Evolutionary conservation across 2,113 vertebrate genomes (phyloP).

Genomic region (Antechinus flavipes): DNA sequence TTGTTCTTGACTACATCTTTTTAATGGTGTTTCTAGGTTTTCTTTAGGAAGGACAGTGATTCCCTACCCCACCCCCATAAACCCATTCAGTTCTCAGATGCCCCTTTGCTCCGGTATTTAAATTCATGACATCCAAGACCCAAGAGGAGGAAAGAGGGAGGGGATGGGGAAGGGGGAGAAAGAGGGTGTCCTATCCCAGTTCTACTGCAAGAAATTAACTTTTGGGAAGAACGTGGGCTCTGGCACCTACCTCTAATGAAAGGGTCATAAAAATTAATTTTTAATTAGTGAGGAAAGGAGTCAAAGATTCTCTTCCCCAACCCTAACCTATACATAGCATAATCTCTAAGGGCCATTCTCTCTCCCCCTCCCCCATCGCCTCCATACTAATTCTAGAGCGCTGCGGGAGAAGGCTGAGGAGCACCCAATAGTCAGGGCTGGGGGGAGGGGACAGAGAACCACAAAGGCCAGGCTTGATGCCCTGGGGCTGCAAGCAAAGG

Average conservation of each 20-base stretch:
- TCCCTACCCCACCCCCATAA: neutral
- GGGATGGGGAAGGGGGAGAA: conserved; percentile 71
- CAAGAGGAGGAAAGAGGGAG: conserved; percentile 69
- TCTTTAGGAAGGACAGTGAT: conserved; percentile 11
- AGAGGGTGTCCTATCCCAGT: conserved; percentile 56
- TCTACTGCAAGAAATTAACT: conserved; percentile 78
- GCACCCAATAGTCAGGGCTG: neutral
- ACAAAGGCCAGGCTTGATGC: conserved; percentile 5
- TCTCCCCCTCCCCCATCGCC: conserved; percentile 15
- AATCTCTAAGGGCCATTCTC: conserved; percentile 6
- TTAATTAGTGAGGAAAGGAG: neutral
- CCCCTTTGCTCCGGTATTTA: conserved; percentile 26
- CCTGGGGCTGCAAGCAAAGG: neutral
- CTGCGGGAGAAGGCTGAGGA: neutral
- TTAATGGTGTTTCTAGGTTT: neutral
- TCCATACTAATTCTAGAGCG: neutral
- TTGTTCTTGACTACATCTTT: neutral
- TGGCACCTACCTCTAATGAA: conserved; percentile 47
- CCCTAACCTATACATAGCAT: neutral
- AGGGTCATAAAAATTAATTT: conserved; percentile 62
- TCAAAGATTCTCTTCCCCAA: neutral
- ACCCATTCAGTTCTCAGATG: conserved; percentile 8
- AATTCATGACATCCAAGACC: conserved; percentile 42
- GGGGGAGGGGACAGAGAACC: neutral
- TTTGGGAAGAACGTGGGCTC: conserved; percentile 74